A percentile compares a stretch with the other conserved stretches of the same genome.
These are phyloP conservation scores for Zosterops japonicus DNA, from an alignment of 2,113 vertebrate species.

Conservation along the genomic window DNA sequence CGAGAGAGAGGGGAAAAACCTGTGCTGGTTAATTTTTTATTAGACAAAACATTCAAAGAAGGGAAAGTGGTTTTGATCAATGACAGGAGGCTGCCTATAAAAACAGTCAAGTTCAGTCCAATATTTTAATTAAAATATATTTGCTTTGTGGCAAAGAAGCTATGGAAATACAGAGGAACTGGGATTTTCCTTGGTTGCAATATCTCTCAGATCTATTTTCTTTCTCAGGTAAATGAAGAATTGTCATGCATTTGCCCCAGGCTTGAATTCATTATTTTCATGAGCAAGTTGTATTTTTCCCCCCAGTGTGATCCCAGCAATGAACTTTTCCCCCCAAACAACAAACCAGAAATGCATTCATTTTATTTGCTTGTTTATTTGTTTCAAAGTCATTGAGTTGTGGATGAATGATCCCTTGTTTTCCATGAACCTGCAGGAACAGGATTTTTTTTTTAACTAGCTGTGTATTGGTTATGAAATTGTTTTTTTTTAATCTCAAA, in stretches of 20 bases:
- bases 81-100: not conserved
- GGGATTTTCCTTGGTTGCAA: slow-evolving; percentile 43
- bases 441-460: not conserved
- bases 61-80: slow-evolving; percentile 35
- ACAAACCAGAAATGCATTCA: not conserved
- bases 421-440: not conserved
- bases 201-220: slow-evolving; percentile 47
- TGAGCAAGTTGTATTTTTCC: not conserved
- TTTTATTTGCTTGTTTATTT: slow-evolving; percentile 50
- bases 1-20: not conserved
- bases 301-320: not conserved
- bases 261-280: slow-evolving; percentile 30
- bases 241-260: not conserved
- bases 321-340: slow-evolving; percentile 27
- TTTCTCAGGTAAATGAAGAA: slow-evolving; percentile 46
- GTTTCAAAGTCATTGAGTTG: not conserved
- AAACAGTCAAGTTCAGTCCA: not conserved
- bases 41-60: slow-evolving; percentile 26
- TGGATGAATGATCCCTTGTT: not conserved
- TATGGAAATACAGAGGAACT: slow-evolving; percentile 43
- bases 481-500: accelerated
- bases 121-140: slow-evolving; percentile 42
- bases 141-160: slow-evolving; percentile 25
- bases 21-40: slow-evolving; percentile 41
- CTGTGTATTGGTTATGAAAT: not conserved